Percentiles rank a stretch among this genome's conserved stretches.
phyloP scores from a whole-genome alignment of 2,113 vertebrate species.

The Oncorhynchus masou region DNA sequence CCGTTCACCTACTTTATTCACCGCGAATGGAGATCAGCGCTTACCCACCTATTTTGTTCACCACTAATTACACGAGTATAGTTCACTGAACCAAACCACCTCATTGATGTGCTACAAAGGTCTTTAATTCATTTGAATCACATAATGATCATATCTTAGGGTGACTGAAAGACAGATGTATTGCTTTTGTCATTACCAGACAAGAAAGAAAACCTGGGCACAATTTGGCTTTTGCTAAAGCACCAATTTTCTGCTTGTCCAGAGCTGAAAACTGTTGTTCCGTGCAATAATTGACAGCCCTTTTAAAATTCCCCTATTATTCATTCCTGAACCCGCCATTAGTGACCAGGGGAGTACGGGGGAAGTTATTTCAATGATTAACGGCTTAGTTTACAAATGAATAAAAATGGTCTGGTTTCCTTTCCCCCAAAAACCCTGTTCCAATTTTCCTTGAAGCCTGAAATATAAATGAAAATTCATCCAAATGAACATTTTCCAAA shows the following conservation, averaged over 20 bases:
- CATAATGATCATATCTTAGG: too few relatives aligned
- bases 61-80: too few relatives aligned
- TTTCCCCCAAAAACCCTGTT: slow-evolving; percentile 17
- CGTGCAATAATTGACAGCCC: background rate
- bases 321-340: slow-evolving; percentile 50
- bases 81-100: too few relatives aligned
- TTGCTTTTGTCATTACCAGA: too few relatives aligned
- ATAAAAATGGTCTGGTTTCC: slow-evolving; percentile 29
- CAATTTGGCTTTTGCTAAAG: background rate
- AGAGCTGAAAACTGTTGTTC: background rate
- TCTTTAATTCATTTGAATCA: too few relatives aligned
- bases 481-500: slow-evolving; percentile 17
- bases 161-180: too few relatives aligned
- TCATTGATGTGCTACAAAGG: too few relatives aligned
- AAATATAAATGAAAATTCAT: slow-evolving; percentile 5
- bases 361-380: slow-evolving; percentile 45
- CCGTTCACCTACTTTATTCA: too few relatives aligned
- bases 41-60: too few relatives aligned
- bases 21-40: too few relatives aligned
- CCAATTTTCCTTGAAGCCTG: slow-evolving; percentile 4
- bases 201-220: background rate
- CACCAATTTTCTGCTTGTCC: background rate
- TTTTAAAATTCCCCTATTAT: slow-evolving; percentile 31
- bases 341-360: slow-evolving; percentile 38
- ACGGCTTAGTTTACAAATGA: slow-evolving; percentile 33